phyloP scores from a whole-genome alignment of 2,113 vertebrate species.

The Psittacus erithacus region DNA sequence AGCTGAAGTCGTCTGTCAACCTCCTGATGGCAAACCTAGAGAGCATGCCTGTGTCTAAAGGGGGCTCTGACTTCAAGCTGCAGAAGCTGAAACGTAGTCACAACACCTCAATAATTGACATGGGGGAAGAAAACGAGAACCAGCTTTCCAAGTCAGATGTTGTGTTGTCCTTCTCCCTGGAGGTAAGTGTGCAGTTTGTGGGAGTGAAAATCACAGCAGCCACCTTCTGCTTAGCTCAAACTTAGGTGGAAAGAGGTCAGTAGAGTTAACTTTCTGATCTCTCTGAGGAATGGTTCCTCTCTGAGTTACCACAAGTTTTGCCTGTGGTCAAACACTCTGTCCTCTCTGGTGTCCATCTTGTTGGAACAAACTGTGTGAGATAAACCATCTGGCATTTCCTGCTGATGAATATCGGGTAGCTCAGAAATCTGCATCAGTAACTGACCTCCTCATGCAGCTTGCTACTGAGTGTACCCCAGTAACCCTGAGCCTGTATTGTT shows the following conservation, averaged over 20 bases:
- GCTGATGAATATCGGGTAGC: not conserved
- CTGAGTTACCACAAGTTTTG: not conserved
- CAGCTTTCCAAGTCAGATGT: slow-evolving; percentile 97
- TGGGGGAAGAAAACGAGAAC: slow-evolving; percentile 99
- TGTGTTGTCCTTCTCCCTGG: slow-evolving; percentile 93
- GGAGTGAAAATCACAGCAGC: not conserved
- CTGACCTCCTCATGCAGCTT: not conserved
- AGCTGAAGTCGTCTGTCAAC: slow-evolving; percentile 96
- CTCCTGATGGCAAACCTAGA: slow-evolving; percentile 98
- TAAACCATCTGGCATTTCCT: not conserved
- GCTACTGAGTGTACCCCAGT: not conserved
- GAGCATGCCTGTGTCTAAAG: slow-evolving; percentile 99
- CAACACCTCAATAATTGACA: slow-evolving; percentile 97
- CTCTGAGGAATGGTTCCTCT: not conserved
- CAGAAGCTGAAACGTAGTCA: slow-evolving; percentile 98
- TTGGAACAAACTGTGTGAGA: not conserved
- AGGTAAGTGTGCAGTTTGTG: slow-evolving; percentile 79
- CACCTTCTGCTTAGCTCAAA: not conserved
- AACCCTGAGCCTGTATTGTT: not conserved
- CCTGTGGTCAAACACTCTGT: not conserved
- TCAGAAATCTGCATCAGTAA: not conserved
- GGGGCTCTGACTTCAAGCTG: slow-evolving; percentile 95
- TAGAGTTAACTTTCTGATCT: not conserved
- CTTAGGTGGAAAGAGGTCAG: not conserved
- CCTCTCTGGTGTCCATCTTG: not conserved